A percentile compares a stretch with the other conserved stretches of the same genome.
Evolutionary conservation across 2,888 invertebrate species (phyloP).

Genomic region (Drosophila fungiperda): DNA sequence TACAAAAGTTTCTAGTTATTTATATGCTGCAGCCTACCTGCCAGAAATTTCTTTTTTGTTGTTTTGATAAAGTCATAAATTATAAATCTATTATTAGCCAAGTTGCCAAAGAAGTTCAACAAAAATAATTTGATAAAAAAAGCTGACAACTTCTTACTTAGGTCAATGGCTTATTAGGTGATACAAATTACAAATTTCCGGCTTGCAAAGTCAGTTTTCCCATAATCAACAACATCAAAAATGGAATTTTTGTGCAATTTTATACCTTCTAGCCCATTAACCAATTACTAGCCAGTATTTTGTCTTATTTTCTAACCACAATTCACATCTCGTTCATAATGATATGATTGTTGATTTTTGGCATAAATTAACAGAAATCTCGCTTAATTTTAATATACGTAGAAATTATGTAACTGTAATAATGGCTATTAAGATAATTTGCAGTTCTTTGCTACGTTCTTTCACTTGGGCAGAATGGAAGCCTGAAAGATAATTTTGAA

Average conservation of each 20-base stretch:
- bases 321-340: not conserved
- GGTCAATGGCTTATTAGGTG: not conserved
- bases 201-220: not conserved
- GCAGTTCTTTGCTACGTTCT: constrained; percentile 1
- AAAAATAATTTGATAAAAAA: not conserved
- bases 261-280: not conserved
- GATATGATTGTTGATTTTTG: not conserved
- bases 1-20: not conserved
- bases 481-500: constrained; percentile 26
- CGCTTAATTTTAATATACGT: constrained; percentile 5
- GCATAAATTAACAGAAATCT: not conserved
- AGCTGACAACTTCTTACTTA: not conserved
- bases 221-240: not conserved
- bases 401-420: constrained; percentile 17
- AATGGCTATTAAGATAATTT: constrained; percentile 20
- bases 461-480: constrained; percentile 6
- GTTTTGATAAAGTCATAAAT: not conserved
- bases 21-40: not conserved
- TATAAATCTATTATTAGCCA: not conserved
- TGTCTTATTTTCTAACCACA: not conserved
- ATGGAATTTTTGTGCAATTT: not conserved
- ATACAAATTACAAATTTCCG: not conserved
- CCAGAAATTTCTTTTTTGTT: not conserved
- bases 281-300: not conserved
- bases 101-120: not conserved